Evolutionary conservation across 2,797 vertebrate species (phyloP), one percentile per base, ranked within the genome.

Genomic region (Adelosebastes latens): DNA sequence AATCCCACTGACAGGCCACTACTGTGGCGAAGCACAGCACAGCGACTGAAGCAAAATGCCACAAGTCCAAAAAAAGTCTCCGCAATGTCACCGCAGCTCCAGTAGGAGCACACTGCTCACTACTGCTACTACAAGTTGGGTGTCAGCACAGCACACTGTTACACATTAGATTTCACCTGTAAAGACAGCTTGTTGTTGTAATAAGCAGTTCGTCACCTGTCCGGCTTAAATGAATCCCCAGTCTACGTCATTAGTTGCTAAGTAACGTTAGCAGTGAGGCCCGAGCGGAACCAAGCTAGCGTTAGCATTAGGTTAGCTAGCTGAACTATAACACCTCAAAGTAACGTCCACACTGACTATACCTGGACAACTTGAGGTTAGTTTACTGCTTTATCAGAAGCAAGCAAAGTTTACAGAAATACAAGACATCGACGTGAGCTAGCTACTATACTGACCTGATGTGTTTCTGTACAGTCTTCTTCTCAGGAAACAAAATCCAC

Each of bases 221-320:
- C 22, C 14, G 12, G 55, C 6, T 81, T 59, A 46, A 53, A 73
- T 3, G 8, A 64, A 87, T 65, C 39, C 81, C 49, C 72, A 4
- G 34, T 20, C 42, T 64, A 64, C 67, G 73, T 73, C 77, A 84
- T 89, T 85, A 90, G 87, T 83, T 80, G 90, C 20, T 52, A 52
- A 87, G 84, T 85, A 81, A 92, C 72, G 79, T 89, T 85, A 89
- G 92, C 89, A 63, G 64, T 0, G 82, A 91, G 93, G 93, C 94
- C 92, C 85, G 62, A 63, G 72, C 71, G 12, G 49, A 80, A 71
- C 80, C 84, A 80, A 84, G 91, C 88, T 83, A 62, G 69, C 42
- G 76, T 77, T 87, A 87, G 91, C 88, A 3, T 46, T 81, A 65
- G 69, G 69, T 61, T 72, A 78, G 92, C 86, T 87, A 90, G 91